These are phyloP conservation scores for Apamea crenata DNA, from an alignment of 2,888 invertebrate genomes.

Conservation along the genomic window DNA sequence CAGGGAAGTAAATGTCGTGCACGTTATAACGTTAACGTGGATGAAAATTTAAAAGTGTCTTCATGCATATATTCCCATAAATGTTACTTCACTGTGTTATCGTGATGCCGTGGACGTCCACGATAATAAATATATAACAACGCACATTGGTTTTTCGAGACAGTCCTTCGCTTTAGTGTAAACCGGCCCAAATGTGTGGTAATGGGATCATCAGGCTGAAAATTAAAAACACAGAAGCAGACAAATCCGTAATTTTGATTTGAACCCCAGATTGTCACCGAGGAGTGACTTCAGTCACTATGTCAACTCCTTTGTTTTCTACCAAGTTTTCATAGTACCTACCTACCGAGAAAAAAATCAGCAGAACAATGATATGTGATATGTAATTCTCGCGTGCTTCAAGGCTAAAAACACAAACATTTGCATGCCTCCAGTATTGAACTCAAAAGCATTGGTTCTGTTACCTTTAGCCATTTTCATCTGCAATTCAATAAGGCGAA, in stretches of 20 bases:
- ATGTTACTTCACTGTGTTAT: neutral
- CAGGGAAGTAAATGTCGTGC: neutral
- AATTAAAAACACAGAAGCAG: neutral
- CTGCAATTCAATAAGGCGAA: conserved; percentile 44
- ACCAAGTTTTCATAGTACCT: neutral
- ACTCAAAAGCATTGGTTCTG: conserved; percentile 17
- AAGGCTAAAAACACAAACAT: conserved; percentile 32
- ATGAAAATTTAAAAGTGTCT: neutral
- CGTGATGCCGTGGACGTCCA: neutral
- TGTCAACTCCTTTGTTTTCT: neutral
- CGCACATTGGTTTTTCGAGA: neutral
- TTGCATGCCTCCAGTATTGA: conserved; percentile 17
- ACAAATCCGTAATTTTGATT: neutral
- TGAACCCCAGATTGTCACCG: neutral
- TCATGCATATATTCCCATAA: neutral
- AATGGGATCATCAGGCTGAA: neutral
- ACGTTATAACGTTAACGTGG: neutral
- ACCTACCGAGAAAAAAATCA: conserved; percentile 7
- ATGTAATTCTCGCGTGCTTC: conserved; percentile 1
- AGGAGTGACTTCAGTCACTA: neutral
- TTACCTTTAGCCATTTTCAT: conserved; percentile 22
- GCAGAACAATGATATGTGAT: conserved; percentile 29
- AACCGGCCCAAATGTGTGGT: neutral
- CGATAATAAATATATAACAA: neutral
- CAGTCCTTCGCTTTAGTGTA: neutral